Evolutionary conservation across 2,797 vertebrate genomes (phyloP), one percentile per base, ranked within the genome.

Genomic region (Pipistrellus nathusii): DNA sequence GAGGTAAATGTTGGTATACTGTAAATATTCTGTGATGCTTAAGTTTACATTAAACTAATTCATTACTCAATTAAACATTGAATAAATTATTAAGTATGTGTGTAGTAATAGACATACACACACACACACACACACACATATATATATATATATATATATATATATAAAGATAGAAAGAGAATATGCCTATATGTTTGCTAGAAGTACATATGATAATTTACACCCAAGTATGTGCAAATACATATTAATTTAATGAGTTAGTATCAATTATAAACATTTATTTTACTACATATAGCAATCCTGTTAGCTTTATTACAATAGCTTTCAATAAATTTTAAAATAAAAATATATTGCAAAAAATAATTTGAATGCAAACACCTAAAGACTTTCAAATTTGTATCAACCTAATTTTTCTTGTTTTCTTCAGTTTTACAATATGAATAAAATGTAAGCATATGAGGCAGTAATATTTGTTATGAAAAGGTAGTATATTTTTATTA

Each of bases 21-120:
- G 7, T 85, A 68, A 71, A 87, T 82, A 91, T 90, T 94, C 53
- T 94, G 62, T 66, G 92, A 48, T 90, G 57, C 53, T 95, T 55
- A 91, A 88, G 27, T 95, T 95, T 97, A 91, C 88, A 94, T 97
- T 96, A 92, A 96, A 97, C 78, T 76, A 93, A 95, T 95, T 95
- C 32, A 90, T 91, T 84, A 76, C 68, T 85, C 85, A 94, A 27
- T 57, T 85, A 77, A 96, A 90, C 13, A 85, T 25, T 83, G 90
- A 53, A 46, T 95, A 95, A 91, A 80, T 90, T 62, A 75, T 85
- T 96, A 85, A 85, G n/a, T 71, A 35, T 81, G 13, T 82, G 12
- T 93, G 17, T 62, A 88, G 38, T 48, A 62, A 32, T 53, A 44
- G 44, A 44, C 44, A 44, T 44, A 44, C 44, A 44, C 44, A 44